A percentile compares a stretch with the other conserved stretches of the same genome.
These are phyloP conservation scores for Pteruthius melanotis DNA, from an alignment of 2,113 vertebrate genomes.

Conservation along the genomic window DNA sequence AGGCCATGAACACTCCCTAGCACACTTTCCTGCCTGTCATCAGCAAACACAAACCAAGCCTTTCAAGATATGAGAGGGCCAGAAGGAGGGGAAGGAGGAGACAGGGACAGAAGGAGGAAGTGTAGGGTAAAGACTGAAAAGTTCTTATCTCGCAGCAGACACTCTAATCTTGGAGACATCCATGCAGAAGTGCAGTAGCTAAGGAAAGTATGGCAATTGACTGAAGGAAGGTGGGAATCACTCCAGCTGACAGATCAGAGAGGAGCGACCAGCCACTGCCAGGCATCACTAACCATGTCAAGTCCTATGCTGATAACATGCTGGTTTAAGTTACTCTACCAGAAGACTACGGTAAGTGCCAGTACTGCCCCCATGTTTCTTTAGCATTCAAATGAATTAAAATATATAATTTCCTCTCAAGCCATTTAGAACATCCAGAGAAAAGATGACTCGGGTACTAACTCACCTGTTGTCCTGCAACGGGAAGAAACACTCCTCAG, in stretches of 20 bases:
- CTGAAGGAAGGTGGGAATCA: not conserved
- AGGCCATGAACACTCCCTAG: not conserved
- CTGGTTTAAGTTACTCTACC: not conserved
- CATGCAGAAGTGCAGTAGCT: not conserved
- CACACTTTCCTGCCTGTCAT: not conserved
- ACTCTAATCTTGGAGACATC: not conserved
- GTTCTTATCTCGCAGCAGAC: not conserved
- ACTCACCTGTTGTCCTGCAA: not conserved
- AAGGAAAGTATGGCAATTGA: not conserved
- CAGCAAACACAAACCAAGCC: not conserved
- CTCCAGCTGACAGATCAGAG: not conserved
- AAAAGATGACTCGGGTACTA: not conserved
- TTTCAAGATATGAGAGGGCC: not conserved
- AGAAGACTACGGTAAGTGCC: not conserved
- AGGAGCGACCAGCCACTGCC: not conserved
- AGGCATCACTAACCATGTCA: fast-evolving
- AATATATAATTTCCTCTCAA: not conserved
- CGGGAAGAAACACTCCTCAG: not conserved
- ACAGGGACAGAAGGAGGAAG: not conserved
- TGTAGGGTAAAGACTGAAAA: not conserved
- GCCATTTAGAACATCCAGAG: not conserved
- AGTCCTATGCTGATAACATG: not conserved
- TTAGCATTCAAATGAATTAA: not conserved
- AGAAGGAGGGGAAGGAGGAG: not conserved
- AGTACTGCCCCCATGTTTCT: not conserved